Evolutionary conservation across 2,888 invertebrate species (phyloP), one percentile per base, ranked within the genome.

Genomic region (Caenorhabditis wallacei): DNA sequence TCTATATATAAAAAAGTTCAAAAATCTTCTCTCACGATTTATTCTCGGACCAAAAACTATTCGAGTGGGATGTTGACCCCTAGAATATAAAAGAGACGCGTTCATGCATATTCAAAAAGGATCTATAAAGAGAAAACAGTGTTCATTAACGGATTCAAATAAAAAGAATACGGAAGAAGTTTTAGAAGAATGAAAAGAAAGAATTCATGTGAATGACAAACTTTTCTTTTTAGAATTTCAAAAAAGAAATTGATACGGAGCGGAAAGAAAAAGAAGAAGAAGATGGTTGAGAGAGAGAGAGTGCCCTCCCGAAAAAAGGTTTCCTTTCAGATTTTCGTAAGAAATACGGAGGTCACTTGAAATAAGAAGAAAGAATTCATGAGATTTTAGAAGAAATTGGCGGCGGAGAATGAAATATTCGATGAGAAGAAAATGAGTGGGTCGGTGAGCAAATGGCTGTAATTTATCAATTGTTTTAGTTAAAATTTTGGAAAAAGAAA

Each of bases 41-140:
- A n/a, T n/a, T 63, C 64, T 35, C 20, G 35, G 22, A 30, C 37
- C 61, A 63, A 54, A 63, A 72, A 37, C 24, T 53, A 40, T 20
- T 53, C 22, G 40, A 35, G 70, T 57, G 70, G 70, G 70, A 46
- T 70, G 70, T 30, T 35, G 43, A 30, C 22, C 69, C 22, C 30
- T 18, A 46, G 43, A 1, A 26, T 37, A 53, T 56, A 46, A 48
- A 13, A 37, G 20, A 30, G n/a, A 71, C 40, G 51, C 40, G 53
- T 61, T 72, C 61, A 72, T 72, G 72, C 61, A 72, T 72, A 72
- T 72, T 72, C 61, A 43, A 66, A n/a, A 37, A 66, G n/a, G 20
- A 51, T 22, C 20, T 66, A 35, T 11, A 5, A 66, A 72, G 59
- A 37, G 51, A 71, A 46, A 59, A 48, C 61, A 69, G 18, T 26